Evolutionary conservation across 2,888 invertebrate genomes (phyloP).

Genomic region (Tipula confusa): DNA sequence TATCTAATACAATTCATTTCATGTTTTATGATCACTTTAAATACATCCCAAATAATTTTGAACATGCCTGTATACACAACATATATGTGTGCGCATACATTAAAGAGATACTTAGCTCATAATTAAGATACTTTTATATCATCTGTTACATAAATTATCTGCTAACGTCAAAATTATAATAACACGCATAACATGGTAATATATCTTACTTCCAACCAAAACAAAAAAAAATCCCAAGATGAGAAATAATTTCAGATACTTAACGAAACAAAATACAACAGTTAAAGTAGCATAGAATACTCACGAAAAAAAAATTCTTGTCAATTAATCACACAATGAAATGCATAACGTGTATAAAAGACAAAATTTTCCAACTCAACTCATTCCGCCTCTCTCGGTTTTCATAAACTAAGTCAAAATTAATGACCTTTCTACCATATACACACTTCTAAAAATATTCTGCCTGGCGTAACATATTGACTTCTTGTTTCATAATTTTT

Average conservation of each 20-base stretch:
- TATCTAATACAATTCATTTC: too few relatives aligned
- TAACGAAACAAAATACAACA: neutral
- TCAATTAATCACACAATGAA: constrained; percentile 7
- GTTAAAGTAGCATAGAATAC: neutral
- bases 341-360: neutral
- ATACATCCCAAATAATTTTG: too few relatives aligned
- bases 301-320: neutral
- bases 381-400: neutral
- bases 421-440: neutral
- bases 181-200: neutral
- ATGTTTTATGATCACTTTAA: too few relatives aligned
- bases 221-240: neutral
- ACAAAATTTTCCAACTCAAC: neutral
- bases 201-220: neutral
- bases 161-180: neutral
- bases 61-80: too few relatives aligned
- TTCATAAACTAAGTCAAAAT: neutral
- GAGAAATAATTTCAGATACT: neutral
- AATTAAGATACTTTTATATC: neutral
- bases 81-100: too few relatives aligned
- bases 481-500: constrained; percentile 1
- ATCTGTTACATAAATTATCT: neutral
- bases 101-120: neutral
- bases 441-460: neutral
- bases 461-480: neutral